Conservation (phyloP, 2,888 invertebrate species). For the Beris chalybata region DNA sequence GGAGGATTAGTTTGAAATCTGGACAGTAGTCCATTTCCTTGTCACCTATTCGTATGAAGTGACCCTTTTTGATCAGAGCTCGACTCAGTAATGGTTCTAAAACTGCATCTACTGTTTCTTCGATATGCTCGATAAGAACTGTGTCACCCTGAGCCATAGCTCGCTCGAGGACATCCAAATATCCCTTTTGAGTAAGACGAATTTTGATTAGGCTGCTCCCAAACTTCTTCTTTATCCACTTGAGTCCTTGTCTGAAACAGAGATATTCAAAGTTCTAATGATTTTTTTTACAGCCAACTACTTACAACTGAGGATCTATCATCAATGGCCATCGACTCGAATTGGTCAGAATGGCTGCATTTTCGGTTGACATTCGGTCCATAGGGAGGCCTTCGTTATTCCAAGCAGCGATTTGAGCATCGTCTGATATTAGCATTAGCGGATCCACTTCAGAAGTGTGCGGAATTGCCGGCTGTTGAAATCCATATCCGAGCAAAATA, state of each 20-base stretch:
- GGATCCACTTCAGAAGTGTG: conserved; percentile 80
- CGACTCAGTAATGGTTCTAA: conserved; percentile 87
- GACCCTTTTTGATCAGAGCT: conserved; percentile 86
- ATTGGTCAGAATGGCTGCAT: conserved; percentile 88
- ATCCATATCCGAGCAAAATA: too few species aligned
- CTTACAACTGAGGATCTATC: conserved; percentile 87
- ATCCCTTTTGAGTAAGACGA: conserved; percentile 78
- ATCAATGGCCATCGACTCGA: conserved; percentile 94
- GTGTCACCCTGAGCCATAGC: conserved; percentile 73
- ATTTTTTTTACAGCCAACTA: conserved; percentile 21
- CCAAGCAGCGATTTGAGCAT: conserved; percentile 91
- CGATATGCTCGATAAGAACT: conserved; percentile 87
- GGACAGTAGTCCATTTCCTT: conserved; percentile 88
- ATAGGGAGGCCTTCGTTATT: conserved; percentile 93
- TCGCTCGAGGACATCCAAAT: conserved; percentile 80
- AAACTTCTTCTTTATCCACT: conserved; percentile 92
- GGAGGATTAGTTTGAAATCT: conserved; percentile 80
- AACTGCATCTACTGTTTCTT: conserved; percentile 89
- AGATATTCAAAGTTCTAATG: not conserved
- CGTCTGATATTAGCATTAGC: conserved; percentile 81
- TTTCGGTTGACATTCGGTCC: conserved; percentile 94
- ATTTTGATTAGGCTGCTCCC: conserved; percentile 73
- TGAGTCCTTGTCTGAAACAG: conserved; percentile 73
- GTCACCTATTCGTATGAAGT: conserved; percentile 81
- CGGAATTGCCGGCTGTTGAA: conserved; percentile 69